A percentile compares a stretch with the other conserved stretches of the same genome.
These are phyloP conservation scores for Entelurus aequoreus DNA, from an alignment of 2,113 vertebrate species.

Conservation along the genomic window DNA sequence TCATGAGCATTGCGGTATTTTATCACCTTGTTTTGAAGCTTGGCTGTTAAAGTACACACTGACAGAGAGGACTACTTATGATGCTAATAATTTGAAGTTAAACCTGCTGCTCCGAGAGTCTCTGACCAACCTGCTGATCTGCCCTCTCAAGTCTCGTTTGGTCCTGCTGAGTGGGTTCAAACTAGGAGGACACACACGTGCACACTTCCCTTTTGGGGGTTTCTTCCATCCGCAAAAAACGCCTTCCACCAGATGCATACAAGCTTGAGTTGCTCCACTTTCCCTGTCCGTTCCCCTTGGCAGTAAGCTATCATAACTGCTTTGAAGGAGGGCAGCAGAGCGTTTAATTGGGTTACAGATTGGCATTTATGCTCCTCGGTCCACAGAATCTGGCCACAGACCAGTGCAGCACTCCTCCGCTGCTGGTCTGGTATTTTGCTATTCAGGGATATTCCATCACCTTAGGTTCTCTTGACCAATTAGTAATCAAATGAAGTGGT, in stretches of 20 bases:
- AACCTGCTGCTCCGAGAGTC: constrained; percentile 18
- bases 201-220: constrained; percentile 10
- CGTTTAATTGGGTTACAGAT: constrained; percentile 70
- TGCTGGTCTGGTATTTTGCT: constrained; percentile 19
- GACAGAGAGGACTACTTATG: constrained; percentile 3
- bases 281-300: constrained; percentile 63
- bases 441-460: constrained; percentile 18
- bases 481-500: neutral
- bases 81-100: constrained; percentile 40
- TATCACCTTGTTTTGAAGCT: constrained; percentile 57
- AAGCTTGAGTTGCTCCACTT: constrained; percentile 55
- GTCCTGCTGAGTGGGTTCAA: constrained; percentile 44
- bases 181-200: constrained; percentile 13
- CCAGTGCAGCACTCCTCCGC: constrained; percentile 4
- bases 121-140: constrained; percentile 36
- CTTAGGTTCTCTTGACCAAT: constrained; percentile 16
- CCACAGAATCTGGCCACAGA: constrained; percentile 40
- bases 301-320: constrained; percentile 64
- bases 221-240: constrained; percentile 32
- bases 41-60: constrained; percentile 43
- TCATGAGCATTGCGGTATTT: constrained; percentile 46
- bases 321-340: constrained; percentile 68
- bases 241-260: constrained; percentile 45
- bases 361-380: constrained; percentile 57
- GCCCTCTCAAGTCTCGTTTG: constrained; percentile 33